Conservation (phyloP, 2,113 vertebrate genomes). For the Candoia aspera region DNA sequence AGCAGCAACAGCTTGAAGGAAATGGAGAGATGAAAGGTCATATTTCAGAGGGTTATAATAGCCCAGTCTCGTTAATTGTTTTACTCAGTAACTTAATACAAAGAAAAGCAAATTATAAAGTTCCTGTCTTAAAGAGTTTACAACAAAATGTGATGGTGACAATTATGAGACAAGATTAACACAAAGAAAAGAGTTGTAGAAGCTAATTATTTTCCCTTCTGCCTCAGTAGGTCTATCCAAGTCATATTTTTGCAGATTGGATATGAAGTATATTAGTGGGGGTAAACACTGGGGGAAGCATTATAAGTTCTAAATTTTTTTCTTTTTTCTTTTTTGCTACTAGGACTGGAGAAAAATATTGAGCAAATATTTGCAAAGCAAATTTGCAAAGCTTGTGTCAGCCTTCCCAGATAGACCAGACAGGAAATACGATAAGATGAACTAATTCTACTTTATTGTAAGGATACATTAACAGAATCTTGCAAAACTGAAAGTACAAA, state of each 20-base stretch:
- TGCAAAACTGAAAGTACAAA: too few species aligned
- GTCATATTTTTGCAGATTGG: neutral
- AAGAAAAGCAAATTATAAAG: slow-evolving; percentile 1
- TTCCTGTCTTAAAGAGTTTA: slow-evolving; percentile 4
- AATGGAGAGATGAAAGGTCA: neutral
- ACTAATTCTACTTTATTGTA: too few species aligned
- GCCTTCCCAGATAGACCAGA: too few species aligned
- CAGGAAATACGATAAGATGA: too few species aligned
- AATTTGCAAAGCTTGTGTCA: too few species aligned
- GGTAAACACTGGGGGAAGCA: neutral
- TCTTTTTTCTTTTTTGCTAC: neutral
- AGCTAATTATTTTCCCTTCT: neutral
- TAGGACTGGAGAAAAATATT: neutral
- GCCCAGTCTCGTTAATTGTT: neutral
- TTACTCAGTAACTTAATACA: neutral
- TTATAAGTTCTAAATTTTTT: neutral
- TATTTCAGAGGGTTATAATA: neutral
- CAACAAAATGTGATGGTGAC: neutral
- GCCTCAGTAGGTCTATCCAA: neutral
- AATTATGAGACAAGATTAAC: slow-evolving; percentile 14
- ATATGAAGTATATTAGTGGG: neutral
- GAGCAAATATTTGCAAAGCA: neutral
- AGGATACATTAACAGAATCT: too few species aligned
- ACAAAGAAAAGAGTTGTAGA: neutral
- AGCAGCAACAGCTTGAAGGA: neutral